Evolutionary conservation across 2,888 invertebrate genomes (phyloP).

Genomic region (Pheosia tremula): DNA sequence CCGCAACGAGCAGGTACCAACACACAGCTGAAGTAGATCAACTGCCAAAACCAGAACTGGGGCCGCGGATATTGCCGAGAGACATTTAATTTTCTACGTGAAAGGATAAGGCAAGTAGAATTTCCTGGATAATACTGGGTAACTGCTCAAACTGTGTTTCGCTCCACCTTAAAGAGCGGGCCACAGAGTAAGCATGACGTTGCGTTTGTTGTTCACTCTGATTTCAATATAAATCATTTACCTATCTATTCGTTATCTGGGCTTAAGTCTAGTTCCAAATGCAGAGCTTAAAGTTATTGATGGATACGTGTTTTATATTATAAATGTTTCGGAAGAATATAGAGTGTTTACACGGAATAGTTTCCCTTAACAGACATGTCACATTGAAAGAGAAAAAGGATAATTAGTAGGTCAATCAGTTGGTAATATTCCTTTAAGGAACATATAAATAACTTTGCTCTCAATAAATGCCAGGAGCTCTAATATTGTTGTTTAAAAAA

Average conservation of each 20-base stretch:
- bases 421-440: neutral
- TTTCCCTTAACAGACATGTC: too few relatives aligned
- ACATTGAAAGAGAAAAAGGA: too few relatives aligned
- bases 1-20: constrained; percentile 42
- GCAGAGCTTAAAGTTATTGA: too few relatives aligned
- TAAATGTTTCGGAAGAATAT: too few relatives aligned
- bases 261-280: too few relatives aligned
- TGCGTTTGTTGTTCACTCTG: constrained; percentile 36
- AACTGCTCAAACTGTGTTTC: constrained; percentile 70
- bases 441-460: neutral
- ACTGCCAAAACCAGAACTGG: constrained; percentile 75
- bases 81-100: constrained; percentile 85
- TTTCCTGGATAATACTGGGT: constrained; percentile 69
- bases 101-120: constrained; percentile 79
- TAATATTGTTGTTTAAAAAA: neutral
- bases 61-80: constrained; percentile 76
- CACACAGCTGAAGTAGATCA: constrained; percentile 61
- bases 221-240: constrained; percentile 21
- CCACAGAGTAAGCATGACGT: constrained; percentile 42
- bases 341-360: too few relatives aligned
- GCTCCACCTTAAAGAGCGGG: constrained; percentile 56
- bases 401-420: too few relatives aligned
- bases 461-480: neutral
- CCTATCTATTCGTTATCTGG: too few relatives aligned
- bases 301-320: too few relatives aligned